Conservation (phyloP, 2,888 invertebrate species). For the Caenorhabditis japonica region DNA sequence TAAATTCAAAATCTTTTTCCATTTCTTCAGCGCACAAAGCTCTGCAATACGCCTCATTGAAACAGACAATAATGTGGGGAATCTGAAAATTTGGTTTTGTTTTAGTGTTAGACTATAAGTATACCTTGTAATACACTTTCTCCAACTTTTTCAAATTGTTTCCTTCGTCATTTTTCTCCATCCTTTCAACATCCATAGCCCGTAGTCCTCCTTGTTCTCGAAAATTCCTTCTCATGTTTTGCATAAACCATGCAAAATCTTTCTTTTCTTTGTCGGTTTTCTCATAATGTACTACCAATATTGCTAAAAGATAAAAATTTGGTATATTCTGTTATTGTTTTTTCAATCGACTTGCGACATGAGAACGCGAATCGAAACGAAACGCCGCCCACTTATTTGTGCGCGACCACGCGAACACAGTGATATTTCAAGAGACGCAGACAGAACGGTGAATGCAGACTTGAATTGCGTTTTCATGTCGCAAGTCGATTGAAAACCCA, state of each 20-base stretch:
- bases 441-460: too few relatives aligned
- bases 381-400: too few relatives aligned
- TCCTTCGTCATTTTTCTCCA: constrained; percentile 36
- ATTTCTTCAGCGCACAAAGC: neutral
- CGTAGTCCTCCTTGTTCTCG: neutral
- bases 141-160: constrained; percentile 25
- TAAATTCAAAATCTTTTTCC: neutral
- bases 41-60: constrained; percentile 21
- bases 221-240: constrained; percentile 33
- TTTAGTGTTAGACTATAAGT: neutral
- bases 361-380: too few relatives aligned
- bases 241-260: constrained; percentile 40
- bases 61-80: constrained; percentile 45
- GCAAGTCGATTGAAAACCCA: too few relatives aligned
- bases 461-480: too few relatives aligned
- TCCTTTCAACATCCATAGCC: constrained; percentile 14
- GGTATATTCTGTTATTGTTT: neutral
- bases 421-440: too few relatives aligned
- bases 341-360: too few relatives aligned
- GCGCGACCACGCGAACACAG: too few relatives aligned
- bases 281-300: constrained; percentile 42
- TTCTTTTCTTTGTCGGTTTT: constrained; percentile 17
- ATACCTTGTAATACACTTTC: constrained; percentile 26
- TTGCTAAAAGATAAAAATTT: constrained; percentile 23
- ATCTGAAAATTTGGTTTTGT: constrained; percentile 19